phyloP scores from a whole-genome alignment of 2,797 vertebrate genomes.

The Trachops cirrhosus region DNA sequence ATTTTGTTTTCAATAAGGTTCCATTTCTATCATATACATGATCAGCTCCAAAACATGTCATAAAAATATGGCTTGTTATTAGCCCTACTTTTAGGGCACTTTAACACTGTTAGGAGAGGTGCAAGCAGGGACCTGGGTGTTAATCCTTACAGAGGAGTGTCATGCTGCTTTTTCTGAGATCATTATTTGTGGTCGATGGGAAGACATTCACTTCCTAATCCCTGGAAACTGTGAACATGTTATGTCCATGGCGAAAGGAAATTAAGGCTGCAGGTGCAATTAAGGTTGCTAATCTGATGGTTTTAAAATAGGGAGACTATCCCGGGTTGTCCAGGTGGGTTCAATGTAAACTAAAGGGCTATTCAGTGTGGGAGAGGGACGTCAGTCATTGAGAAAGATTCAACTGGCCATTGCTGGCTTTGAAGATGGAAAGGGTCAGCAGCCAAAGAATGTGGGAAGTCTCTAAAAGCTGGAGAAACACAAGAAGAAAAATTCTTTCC shows the following conservation, averaged over 20 bases:
- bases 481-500: neutral
- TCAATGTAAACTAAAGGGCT: neutral
- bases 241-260: neutral
- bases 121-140: neutral
- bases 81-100: neutral
- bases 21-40: constrained; percentile 6
- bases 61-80: constrained; percentile 15
- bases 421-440: neutral
- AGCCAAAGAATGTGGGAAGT: neutral
- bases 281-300: neutral
- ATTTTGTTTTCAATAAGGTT: constrained; percentile 65
- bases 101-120: neutral
- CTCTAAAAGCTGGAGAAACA: neutral
- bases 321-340: neutral
- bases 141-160: neutral
- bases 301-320: neutral
- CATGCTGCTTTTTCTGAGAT: neutral
- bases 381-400: neutral
- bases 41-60: constrained; percentile 34
- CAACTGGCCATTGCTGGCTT: neutral
- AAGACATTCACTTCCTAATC: neutral
- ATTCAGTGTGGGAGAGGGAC: neutral
- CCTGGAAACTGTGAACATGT: neutral
- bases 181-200: neutral
- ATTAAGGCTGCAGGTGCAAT: neutral